Evolutionary conservation across 2,888 invertebrate genomes (phyloP).

Genomic region (Therioaphis trifolii): DNA sequence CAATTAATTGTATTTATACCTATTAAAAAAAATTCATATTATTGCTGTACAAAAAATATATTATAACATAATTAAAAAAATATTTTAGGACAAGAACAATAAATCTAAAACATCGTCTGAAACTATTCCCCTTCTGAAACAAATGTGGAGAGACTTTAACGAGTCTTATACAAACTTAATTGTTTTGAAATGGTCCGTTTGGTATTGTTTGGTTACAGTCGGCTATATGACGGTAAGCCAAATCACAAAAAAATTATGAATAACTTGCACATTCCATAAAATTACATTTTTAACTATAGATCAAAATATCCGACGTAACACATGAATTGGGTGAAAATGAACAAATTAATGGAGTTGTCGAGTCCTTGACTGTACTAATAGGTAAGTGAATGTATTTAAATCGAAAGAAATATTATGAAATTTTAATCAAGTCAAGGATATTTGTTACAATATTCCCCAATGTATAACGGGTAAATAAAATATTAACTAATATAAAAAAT

Average conservation of each 20-base stretch:
- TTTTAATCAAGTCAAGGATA: neutral
- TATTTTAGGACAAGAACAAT: conserved; percentile 9
- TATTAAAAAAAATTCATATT: too few species aligned
- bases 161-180: conserved; percentile 47
- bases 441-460: neutral
- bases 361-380: conserved; percentile 16
- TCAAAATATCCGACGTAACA: conserved; percentile 17
- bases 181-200: conserved; percentile 55
- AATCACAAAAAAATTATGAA: too few species aligned
- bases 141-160: conserved; percentile 30
- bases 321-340: conserved; percentile 12
- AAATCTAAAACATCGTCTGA: neutral
- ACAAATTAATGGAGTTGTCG: conserved; percentile 3
- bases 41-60: neutral
- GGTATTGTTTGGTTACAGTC: conserved; percentile 46
- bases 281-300: conserved; percentile 10
- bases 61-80: neutral
- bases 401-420: neutral
- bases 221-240: conserved; percentile 32
- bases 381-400: conserved; percentile 32
- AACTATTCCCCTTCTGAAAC: neutral
- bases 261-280: too few species aligned
- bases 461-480: too few species aligned
- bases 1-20: too few species aligned
- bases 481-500: too few species aligned